Conservation (phyloP, 2,113 vertebrate genomes). For the Gopherus evgoodei region DNA sequence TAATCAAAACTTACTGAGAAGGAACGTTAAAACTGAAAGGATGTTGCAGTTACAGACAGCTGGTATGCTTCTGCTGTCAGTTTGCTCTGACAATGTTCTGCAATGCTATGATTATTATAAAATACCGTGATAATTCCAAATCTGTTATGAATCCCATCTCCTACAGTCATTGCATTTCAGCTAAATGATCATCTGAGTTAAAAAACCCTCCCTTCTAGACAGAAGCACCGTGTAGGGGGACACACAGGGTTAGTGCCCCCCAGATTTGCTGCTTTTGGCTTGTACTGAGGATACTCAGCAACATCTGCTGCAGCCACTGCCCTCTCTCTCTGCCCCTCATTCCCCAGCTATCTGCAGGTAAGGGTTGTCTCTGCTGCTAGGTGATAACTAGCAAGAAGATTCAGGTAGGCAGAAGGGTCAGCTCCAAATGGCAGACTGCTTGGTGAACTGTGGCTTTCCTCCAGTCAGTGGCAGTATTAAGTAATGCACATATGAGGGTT, state of each 20-base stretch:
- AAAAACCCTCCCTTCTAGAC: not conserved
- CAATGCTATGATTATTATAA: constrained; percentile 76
- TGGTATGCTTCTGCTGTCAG: constrained; percentile 57
- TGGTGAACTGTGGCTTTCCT: constrained; percentile 69
- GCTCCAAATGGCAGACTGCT: constrained; percentile 57
- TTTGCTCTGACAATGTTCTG: constrained; percentile 68
- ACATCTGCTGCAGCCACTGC: too few relatives aligned
- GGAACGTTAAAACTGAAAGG: constrained; percentile 47
- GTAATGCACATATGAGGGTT: constrained; percentile 67
- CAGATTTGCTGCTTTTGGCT: too few relatives aligned
- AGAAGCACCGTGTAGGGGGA: too few relatives aligned
- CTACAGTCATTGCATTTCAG: constrained; percentile 24
- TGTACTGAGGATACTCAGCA: too few relatives aligned
- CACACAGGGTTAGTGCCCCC: too few relatives aligned
- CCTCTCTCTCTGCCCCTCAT: too few relatives aligned
- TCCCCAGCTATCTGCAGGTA: too few relatives aligned
- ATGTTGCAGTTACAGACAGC: constrained; percentile 58
- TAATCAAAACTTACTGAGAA: not conserved
- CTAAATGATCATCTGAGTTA: constrained; percentile 45
- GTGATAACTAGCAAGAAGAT: constrained; percentile 59
- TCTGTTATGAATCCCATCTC: constrained; percentile 62
- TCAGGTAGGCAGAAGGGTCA: constrained; percentile 61
- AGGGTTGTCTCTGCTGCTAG: not conserved
- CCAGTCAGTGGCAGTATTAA: constrained; percentile 72
- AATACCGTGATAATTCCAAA: constrained; percentile 73